phyloP scores from a whole-genome alignment of 23 tunicate genomes.

The Aplidium turbinatum region DNA sequence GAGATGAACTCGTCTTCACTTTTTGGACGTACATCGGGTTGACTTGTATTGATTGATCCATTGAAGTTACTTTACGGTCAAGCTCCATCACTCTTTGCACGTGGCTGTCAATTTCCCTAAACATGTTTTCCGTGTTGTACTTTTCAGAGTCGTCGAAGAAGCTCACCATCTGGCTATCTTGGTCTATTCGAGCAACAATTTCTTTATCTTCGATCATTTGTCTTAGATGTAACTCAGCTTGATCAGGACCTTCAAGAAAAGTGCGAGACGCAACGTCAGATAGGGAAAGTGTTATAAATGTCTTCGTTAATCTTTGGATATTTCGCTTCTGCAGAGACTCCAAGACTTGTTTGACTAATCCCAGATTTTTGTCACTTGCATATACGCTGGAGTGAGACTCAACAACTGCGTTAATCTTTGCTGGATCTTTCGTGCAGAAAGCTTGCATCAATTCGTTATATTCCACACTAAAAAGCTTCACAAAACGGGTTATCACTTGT shows the following conservation, averaged over 20 bases:
- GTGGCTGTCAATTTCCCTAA: constrained; percentile 60
- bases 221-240: constrained; percentile 72
- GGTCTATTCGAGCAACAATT: constrained; percentile 63
- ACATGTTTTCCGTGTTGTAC: constrained; percentile 68
- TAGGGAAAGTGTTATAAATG: constrained; percentile 79
- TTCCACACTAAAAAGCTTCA: constrained; percentile 42
- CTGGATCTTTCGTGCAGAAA: constrained; percentile 44
- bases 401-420: constrained; percentile 53
- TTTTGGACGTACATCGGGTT: constrained; percentile 83
- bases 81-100: constrained; percentile 69
- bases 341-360: constrained; percentile 71
- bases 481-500: constrained; percentile 63
- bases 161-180: constrained; percentile 80
- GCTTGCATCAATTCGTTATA: constrained; percentile 44
- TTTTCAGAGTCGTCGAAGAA: constrained; percentile 82
- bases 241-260: constrained; percentile 50
- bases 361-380: constrained; percentile 66
- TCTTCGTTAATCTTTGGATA: constrained; percentile 79
- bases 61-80: constrained; percentile 57
- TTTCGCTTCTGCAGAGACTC: constrained; percentile 61
- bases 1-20: constrained; percentile 44
- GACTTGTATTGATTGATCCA: constrained; percentile 72
- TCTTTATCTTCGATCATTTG: constrained; percentile 79
- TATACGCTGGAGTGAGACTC: constrained; percentile 47
- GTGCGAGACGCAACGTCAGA: constrained; percentile 81